These are phyloP conservation scores for Limnephilus lunatus DNA, from an alignment of 2,888 invertebrate genomes.

Conservation along the genomic window DNA sequence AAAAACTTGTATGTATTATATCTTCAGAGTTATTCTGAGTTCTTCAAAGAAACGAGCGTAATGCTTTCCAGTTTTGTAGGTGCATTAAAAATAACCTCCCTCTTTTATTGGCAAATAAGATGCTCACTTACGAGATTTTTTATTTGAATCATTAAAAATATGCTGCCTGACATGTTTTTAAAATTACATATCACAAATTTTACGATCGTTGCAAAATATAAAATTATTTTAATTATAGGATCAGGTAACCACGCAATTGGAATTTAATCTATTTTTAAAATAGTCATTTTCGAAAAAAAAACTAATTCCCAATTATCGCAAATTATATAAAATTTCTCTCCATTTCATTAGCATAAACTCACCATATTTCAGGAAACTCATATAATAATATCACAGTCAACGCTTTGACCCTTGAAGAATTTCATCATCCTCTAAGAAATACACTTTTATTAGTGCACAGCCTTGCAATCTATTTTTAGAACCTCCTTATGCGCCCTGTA, in stretches of 20 bases:
- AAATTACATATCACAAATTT: background rate
- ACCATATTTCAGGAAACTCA: too few species aligned
- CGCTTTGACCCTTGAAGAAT: too few species aligned
- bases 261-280: background rate
- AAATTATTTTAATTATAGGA: background rate
- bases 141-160: background rate
- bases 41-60: background rate
- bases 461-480: too few species aligned
- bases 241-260: background rate
- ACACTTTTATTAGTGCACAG: too few species aligned
- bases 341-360: too few species aligned
- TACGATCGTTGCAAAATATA: background rate
- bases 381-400: too few species aligned
- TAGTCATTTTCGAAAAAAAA: too few species aligned
- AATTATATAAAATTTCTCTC: too few species aligned
- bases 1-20: conserved; percentile 12
- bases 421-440: too few species aligned
- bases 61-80: background rate
- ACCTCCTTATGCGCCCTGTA: background rate
- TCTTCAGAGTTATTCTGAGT: background rate
- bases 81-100: background rate
- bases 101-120: background rate
- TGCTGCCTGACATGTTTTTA: background rate
- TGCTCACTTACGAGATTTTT: background rate
- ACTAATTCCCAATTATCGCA: too few species aligned